Conservation (phyloP, 2,797 vertebrate species). For the Halcyon chelicuti region DNA sequence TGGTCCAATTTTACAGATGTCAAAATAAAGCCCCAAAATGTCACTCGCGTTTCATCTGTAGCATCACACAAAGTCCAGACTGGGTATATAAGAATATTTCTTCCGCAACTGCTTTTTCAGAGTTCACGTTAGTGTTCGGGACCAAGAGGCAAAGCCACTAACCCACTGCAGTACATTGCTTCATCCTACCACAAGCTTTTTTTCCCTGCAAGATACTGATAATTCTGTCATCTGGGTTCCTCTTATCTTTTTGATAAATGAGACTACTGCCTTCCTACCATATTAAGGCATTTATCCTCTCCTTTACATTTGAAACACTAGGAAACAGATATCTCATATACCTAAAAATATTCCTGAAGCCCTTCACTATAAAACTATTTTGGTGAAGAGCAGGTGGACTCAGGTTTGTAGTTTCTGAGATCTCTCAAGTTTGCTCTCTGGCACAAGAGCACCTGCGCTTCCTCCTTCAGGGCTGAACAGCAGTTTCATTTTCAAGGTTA, state of each 20-base stretch:
- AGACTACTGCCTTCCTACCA: constrained; percentile 1
- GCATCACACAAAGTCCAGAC: not conserved
- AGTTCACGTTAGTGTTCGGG: not conserved
- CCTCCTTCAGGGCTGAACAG: not conserved
- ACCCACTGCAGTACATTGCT: not conserved
- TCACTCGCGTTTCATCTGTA: not conserved
- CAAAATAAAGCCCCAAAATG: not conserved
- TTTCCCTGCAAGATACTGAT: constrained; percentile 2
- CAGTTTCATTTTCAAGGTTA: not conserved
- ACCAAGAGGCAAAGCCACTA: not conserved
- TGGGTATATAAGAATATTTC: not conserved
- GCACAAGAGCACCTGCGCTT: not conserved
- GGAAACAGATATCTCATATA: not conserved
- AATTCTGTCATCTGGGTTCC: constrained; percentile 18
- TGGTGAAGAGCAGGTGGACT: not conserved
- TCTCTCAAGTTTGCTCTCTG: not conserved
- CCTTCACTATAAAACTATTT: not conserved
- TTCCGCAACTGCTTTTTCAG: not conserved
- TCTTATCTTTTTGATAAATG: constrained; percentile 46
- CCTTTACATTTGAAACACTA: constrained; percentile 1
- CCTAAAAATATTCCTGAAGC: not conserved
- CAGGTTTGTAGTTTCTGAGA: not conserved
- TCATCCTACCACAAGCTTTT: not conserved
- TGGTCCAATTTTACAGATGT: not conserved
- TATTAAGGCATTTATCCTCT: constrained; percentile 1